Conservation (phyloP, 1,140 invertebrate species). For the Drosophila trapezifrons region DNA sequence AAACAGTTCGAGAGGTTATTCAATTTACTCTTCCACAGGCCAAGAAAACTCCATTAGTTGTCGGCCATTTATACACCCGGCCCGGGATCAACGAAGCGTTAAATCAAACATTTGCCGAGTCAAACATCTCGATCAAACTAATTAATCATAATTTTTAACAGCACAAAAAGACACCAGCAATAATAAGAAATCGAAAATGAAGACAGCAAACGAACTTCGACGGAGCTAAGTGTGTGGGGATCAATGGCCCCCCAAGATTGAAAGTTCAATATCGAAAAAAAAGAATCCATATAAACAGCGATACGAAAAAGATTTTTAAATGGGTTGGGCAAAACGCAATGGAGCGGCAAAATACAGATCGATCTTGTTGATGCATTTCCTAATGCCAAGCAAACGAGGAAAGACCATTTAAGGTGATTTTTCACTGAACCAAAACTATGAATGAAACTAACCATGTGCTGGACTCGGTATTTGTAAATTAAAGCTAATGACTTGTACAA, state of each 20-base stretch:
- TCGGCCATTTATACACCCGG: conserved; percentile 21
- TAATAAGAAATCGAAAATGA: conserved; percentile 38
- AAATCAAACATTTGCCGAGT: conserved; percentile 67
- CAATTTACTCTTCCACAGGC: conserved; percentile 17
- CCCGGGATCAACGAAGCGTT: conserved; percentile 49
- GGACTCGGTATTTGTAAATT: conserved; percentile 64
- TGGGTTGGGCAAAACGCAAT: conserved; percentile 36
- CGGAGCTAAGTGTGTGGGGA: conserved; percentile 12
- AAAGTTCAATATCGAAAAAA: conserved; percentile 29
- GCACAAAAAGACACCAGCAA: conserved; percentile 44
- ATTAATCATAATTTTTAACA: conserved; percentile 75
- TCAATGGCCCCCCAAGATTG: conserved; percentile 57
- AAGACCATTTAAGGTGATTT: conserved; percentile 26
- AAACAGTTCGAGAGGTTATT: conserved; percentile 6
- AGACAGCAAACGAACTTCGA: conserved; percentile 45
- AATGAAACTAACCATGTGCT: conserved; percentile 64
- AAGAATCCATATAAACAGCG: conserved; percentile 2
- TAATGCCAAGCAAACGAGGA: conserved; percentile 21
- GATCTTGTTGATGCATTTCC: conserved; percentile 44
- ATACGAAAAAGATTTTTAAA: conserved; percentile 1
- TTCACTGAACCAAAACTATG: conserved; percentile 46
- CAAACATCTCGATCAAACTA: conserved; percentile 65
- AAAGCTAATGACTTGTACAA: conserved; percentile 82
- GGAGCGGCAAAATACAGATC: conserved; percentile 37
- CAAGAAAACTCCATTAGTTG: conserved; percentile 32